Conservation (phyloP, 2,113 vertebrate genomes). For the Lates calcarifer region DNA sequence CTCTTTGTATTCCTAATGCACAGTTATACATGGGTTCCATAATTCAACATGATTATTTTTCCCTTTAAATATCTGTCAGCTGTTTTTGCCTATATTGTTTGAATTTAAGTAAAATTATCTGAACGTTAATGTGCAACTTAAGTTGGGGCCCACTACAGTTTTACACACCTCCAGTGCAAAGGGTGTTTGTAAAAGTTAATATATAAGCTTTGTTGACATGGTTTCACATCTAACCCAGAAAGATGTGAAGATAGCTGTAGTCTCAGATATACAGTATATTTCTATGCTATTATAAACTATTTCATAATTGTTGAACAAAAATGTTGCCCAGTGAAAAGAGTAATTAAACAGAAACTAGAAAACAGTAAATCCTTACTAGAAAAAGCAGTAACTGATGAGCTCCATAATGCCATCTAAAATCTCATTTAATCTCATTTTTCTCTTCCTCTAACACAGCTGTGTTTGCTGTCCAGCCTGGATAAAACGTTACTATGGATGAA, state of each 20-base stretch:
- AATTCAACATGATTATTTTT: neutral
- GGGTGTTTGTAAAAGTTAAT: conserved; percentile 72
- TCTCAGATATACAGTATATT: neutral
- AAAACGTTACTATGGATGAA: conserved; percentile 46
- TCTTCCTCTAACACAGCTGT: conserved; percentile 28
- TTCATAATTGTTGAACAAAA: neutral
- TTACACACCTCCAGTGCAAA: conserved; percentile 59
- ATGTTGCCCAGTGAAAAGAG: neutral
- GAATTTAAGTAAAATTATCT: neutral
- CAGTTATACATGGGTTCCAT: neutral
- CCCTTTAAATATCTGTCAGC: neutral
- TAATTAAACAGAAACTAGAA: neutral
- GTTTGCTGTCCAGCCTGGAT: conserved; percentile 42
- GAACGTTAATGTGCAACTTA: conserved; percentile 3
- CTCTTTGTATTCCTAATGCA: neutral
- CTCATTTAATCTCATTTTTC: conserved; percentile 8
- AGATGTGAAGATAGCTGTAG: neutral
- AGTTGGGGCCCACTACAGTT: neutral
- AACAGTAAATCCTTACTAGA: neutral
- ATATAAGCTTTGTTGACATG: conserved; percentile 60
- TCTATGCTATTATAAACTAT: neutral
- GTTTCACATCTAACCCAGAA: conserved; percentile 12
- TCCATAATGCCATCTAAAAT: neutral
- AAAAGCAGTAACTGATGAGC: neutral
- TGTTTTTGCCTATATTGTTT: neutral